These are phyloP conservation scores for Dascillus cervinus DNA, from an alignment of 2,888 invertebrate genomes.

Conservation along the genomic window DNA sequence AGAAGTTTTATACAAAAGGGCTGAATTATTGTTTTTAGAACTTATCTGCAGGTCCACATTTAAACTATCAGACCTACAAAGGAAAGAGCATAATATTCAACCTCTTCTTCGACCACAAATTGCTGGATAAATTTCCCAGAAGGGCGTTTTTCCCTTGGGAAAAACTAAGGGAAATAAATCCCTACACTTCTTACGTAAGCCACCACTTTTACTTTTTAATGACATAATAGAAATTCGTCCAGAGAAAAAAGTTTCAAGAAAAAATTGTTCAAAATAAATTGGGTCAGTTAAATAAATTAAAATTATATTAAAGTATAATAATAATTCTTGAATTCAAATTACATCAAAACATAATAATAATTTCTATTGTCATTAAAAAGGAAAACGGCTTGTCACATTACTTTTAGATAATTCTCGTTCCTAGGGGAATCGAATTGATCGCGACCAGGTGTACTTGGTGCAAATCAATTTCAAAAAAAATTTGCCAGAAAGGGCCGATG, in stretches of 20 bases:
- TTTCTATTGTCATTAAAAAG: too few relatives aligned
- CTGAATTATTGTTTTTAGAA: constrained; percentile 36
- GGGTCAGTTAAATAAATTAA: too few relatives aligned
- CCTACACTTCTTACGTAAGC: constrained; percentile 6
- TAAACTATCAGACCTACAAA: constrained; percentile 48
- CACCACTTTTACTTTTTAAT: too few relatives aligned
- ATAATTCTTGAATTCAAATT: too few relatives aligned
- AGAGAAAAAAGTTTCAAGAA: too few relatives aligned
- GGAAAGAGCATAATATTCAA: constrained; percentile 57
- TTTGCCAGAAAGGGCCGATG: constrained; percentile 50
- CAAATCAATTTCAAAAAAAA: constrained; percentile 56
- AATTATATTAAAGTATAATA: too few relatives aligned
- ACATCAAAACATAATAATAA: too few relatives aligned
- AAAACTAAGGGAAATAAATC: constrained; percentile 19
- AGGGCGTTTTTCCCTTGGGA: constrained; percentile 62
- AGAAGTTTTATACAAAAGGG: constrained; percentile 25
- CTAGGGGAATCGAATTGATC: constrained; percentile 46
- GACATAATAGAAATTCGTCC: too few relatives aligned
- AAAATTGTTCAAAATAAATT: too few relatives aligned
- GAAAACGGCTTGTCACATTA: too few relatives aligned
- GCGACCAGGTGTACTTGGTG: constrained; percentile 54
- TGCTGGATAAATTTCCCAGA: constrained; percentile 54
- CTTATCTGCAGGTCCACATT: constrained; percentile 49
- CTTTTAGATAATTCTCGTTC: too few relatives aligned
- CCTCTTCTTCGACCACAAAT: constrained; percentile 56